A percentile compares a stretch with the other conserved stretches of the same genome.
phyloP scores from a whole-genome alignment of 1,140 invertebrate genomes.

The Ectropis grisescens region DNA sequence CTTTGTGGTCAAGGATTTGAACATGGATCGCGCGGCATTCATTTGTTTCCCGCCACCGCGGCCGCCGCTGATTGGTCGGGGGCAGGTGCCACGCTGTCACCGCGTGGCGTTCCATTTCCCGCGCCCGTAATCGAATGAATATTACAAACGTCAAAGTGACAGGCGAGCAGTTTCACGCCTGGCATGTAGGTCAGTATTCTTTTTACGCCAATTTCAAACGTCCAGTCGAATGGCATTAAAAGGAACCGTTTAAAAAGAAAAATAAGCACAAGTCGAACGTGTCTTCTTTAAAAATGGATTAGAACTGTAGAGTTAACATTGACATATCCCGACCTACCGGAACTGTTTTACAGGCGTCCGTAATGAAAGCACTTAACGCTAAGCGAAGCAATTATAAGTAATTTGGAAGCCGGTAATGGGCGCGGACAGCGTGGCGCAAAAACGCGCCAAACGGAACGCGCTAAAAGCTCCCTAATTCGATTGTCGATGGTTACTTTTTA shows the following conservation, averaged over 20 bases:
- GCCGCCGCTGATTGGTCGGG: slow-evolving; percentile 8
- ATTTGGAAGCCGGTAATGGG: slow-evolving; percentile 60
- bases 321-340: slow-evolving; percentile 25
- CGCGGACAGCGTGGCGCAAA: slow-evolving; percentile 55
- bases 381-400: slow-evolving; percentile 69
- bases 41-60: slow-evolving; percentile 25
- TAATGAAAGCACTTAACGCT: slow-evolving; percentile 68
- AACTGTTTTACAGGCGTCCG: slow-evolving; percentile 37
- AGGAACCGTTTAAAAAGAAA: no score
- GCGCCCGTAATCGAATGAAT: slow-evolving; percentile 55
- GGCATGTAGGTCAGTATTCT: slow-evolving; percentile 38
- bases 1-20: slow-evolving; percentile 25
- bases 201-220: slow-evolving; percentile 21
- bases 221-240: background rate
- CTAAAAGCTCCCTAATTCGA: slow-evolving; percentile 67
- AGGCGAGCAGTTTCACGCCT: slow-evolving; percentile 29
- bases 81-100: slow-evolving; percentile 52
- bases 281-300: slow-evolving; percentile 14
- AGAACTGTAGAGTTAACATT: slow-evolving; percentile 26
- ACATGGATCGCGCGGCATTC: slow-evolving; percentile 26
- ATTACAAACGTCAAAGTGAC: slow-evolving; percentile 55
- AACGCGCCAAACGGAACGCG: slow-evolving; percentile 58
- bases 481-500: slow-evolving; percentile 54
- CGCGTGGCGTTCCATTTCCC: slow-evolving; percentile 39
- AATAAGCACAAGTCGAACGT: no score